Conservation (phyloP, 1,140 invertebrate species). For the Cepaea nemoralis region DNA sequence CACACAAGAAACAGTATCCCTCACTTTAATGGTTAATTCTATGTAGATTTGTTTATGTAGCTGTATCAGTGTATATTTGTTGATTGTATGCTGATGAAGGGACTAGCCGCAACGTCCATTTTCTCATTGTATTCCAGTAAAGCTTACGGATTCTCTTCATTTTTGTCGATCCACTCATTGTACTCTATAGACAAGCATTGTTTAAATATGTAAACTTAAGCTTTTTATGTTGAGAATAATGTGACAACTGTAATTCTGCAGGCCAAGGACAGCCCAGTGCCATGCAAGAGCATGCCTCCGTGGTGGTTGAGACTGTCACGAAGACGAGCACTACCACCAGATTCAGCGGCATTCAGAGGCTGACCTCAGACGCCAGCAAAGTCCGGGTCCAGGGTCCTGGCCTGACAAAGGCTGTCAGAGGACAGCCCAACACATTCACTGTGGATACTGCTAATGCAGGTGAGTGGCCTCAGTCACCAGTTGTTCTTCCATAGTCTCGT, state of each 20-base stretch:
- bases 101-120: too few species aligned
- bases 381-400: conserved; percentile 94
- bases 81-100: too few species aligned
- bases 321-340: conserved; percentile 79
- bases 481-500: too few species aligned
- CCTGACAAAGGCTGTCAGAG: conserved; percentile 91
- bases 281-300: conserved; percentile 72
- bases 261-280: conserved; percentile 61
- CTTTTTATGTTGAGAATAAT: background rate
- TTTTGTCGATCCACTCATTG: too few species aligned
- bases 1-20: too few species aligned
- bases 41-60: too few species aligned
- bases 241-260: conserved; percentile 44
- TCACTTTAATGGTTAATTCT: too few species aligned
- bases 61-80: too few species aligned
- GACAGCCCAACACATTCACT: conserved; percentile 93
- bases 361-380: conserved; percentile 90
- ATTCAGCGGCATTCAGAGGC: conserved; percentile 68
- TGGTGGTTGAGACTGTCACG: conserved; percentile 93
- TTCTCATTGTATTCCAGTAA: too few species aligned
- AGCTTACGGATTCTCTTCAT: too few species aligned
- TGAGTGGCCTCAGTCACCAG: background rate
- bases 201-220: too few species aligned
- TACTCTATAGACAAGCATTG: too few species aligned
- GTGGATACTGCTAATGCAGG: conserved; percentile 88